phyloP scores from a whole-genome alignment of 2,113 vertebrate species.

The Microcebus murinus region DNA sequence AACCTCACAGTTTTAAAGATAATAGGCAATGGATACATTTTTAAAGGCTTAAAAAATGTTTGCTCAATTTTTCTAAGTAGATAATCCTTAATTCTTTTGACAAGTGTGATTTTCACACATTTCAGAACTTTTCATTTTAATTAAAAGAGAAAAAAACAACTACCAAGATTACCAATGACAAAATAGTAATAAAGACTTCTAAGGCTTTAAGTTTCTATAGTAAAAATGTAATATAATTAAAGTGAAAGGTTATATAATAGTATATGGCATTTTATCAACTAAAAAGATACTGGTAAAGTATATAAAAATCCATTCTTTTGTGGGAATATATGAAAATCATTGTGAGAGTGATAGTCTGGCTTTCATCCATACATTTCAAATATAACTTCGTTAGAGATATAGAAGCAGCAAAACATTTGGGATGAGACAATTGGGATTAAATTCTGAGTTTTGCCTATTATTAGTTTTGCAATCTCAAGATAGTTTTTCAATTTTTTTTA shows the following conservation, averaged over 20 bases:
- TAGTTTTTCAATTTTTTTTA: background rate
- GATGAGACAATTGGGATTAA: background rate
- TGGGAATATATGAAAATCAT: background rate
- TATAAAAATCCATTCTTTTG: background rate
- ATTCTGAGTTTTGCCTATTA: background rate
- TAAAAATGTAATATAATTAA: background rate
- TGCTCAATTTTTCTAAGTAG: background rate
- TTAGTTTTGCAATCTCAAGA: background rate
- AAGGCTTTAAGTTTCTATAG: constrained; percentile 4
- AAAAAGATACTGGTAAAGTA: background rate
- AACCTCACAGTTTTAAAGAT: background rate
- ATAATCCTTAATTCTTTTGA: background rate
- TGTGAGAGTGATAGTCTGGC: background rate
- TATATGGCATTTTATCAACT: background rate
- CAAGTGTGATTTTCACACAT: background rate
- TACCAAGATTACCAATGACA: background rate
- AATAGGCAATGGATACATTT: background rate
- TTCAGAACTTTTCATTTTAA: constrained; percentile 16
- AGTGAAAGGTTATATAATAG: background rate
- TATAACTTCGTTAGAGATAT: background rate
- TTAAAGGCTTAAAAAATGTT: background rate
- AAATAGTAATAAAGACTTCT: background rate
- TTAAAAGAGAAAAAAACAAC: background rate
- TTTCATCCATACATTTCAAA: background rate
- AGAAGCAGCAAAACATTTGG: background rate